Base-by-base conservation (phyloP, 2,888 invertebrate species). In the Chloroclystis v-ata region DNA sequence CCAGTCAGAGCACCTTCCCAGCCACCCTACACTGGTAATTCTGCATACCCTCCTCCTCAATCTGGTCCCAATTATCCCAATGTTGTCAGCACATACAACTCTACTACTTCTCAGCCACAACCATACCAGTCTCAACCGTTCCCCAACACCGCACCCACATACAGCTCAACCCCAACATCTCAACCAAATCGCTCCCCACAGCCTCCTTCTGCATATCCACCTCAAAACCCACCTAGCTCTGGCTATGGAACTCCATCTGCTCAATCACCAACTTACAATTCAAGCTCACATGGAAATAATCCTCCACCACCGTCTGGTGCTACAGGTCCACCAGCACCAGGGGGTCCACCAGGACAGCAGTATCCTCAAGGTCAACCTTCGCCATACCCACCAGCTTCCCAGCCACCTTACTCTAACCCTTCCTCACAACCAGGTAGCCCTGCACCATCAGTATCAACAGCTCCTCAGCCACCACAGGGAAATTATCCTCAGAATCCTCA, bases 161-260 rank as follows among this genome's bases (percentile, higher is more conserved):
- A 91, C 62, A 89, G 89, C 60, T 86, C 89, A 44, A 87, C 90
- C 25, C 80, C 89, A 14, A 79, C 84, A 46, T 81, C 89, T 9
- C 88, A 87, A 55, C 88, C 89, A 1, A 87, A 84, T 53, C 84
- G 87, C 20, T 90, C 89, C 26, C 90, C 90, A 4, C 91, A 91
- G 60, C 90, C 90, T n/a, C 77, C 86, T 61, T 73, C 83, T 60
- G 89, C 87, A 5, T 91, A 92, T 61, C 79, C 89, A 11, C 79
- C 84, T 29, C 92, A 91, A 67, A 89, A 91, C 80, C 64, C 90
- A 67, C 58, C 84, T 57, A 73, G 82, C 75, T 67, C 87, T 41
- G 91, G 91, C 16, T 92, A 91, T 73, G 90, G 91, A 1, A 89
- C 92, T n/a, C 90, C 89, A 45, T 89, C 92, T 61, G 89, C 91